Evolutionary conservation across 2,888 invertebrate species (phyloP), one percentile per base, ranked within the genome.

Genomic region (Hymenopus coronatus): DNA sequence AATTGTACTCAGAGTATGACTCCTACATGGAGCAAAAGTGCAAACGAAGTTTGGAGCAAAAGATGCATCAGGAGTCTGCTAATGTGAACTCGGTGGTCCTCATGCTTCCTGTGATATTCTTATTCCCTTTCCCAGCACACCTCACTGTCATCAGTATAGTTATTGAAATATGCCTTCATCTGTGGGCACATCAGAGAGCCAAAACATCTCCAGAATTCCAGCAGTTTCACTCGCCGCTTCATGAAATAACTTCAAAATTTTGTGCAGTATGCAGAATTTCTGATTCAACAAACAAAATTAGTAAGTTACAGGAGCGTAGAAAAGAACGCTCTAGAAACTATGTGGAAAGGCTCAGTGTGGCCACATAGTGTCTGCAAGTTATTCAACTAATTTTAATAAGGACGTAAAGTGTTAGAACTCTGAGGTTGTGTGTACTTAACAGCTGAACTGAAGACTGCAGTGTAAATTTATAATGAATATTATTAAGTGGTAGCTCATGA

Each of bases 241-340:
- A 97, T 92, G 93, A 95, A 3, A 93, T 96, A 12, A 95, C 95
- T 0, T 95, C 96, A 28, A 95, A 95, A 90, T 96, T 96, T 92
- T 97, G 97, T 92, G 96, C 95, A 7, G 93, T 94, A 33, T 97
- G 97, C 91, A 94, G 95, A 89, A 95, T 95, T 88, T 95, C 95
- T 91, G 94, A 94, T 70, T 94, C 95, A 91, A 95, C 95, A 92
- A 94, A 95, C 87, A 95, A 95, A 91, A 95, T 96, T 85, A 95
- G 95, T 0, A 95, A 95, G 91, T 93, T 97, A 91, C 96, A 96
- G 90, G 96, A 96, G 91, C 94, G 95, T 92, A 89, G 88, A n/a
- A 89, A 89, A 70, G 83, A 82, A 14, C 33, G 40, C 27, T 85
- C 84, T 27, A 54, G 89, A 20, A 88, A 85, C 30, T 89, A 89